These are phyloP conservation scores for Brachyhypopomus gauderio DNA, from an alignment of 2,113 vertebrate species.

Conservation along the genomic window DNA sequence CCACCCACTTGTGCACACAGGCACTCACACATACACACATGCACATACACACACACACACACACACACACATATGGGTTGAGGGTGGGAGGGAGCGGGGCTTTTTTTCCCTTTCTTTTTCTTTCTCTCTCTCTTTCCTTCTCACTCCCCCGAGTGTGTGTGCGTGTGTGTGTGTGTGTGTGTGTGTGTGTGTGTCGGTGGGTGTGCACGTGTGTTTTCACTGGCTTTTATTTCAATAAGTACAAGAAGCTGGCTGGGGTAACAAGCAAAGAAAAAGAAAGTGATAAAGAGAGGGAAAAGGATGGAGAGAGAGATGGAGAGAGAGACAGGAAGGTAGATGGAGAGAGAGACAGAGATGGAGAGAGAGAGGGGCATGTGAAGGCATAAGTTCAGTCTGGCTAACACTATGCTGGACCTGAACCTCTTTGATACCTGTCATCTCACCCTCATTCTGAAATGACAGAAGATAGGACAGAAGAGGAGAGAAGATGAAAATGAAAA, in stretches of 20 bases:
- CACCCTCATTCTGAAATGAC: background rate
- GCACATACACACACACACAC: conserved; percentile 26
- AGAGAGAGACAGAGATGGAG: background rate
- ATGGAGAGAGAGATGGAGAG: background rate
- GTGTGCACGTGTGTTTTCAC: background rate
- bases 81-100: conserved; percentile 28
- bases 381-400: no score
- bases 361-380: background rate
- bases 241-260: background rate
- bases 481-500: background rate
- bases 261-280: background rate
- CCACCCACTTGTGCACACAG: conserved; percentile 27
- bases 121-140: conserved; percentile 8
- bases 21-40: conserved; percentile 32
- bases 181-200: conserved; percentile 18
- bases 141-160: conserved; percentile 13
- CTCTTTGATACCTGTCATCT: background rate
- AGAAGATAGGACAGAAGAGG: no score
- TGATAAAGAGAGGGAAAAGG: background rate
- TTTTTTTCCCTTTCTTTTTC: conserved; percentile 3
- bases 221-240: conserved; percentile 20
- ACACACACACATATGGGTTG: conserved; percentile 9
- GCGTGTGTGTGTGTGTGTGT: conserved; percentile 20
- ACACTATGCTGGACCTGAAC: background rate
- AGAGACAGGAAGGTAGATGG: background rate